Evolutionary conservation across 2,888 invertebrate species (phyloP).

Genomic region (Automeris io): DNA sequence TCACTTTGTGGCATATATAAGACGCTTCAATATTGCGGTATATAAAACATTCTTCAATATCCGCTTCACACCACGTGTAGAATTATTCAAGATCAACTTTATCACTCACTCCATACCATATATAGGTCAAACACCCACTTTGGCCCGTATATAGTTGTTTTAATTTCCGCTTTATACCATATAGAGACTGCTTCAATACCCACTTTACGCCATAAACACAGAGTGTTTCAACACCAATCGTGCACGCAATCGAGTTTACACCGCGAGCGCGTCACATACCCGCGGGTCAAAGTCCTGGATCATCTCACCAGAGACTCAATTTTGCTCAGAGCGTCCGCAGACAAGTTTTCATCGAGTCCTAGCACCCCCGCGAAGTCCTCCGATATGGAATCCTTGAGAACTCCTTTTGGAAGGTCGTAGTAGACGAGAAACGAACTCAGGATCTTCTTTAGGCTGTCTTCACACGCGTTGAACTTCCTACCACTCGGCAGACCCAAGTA

Average conservation of each 20-base stretch:
- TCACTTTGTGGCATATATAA: no score
- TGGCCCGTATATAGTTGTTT: no score
- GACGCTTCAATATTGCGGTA: no score
- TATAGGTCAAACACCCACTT: no score
- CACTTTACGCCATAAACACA: no score
- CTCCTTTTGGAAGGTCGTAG: constrained; percentile 74
- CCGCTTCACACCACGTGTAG: no score
- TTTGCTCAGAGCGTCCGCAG: constrained; percentile 34
- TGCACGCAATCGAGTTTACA: constrained; percentile 36
- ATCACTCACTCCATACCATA: no score
- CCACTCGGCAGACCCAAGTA: constrained; percentile 67
- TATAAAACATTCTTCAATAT: no score
- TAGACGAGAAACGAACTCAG: constrained; percentile 76
- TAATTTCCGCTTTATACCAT: no score
- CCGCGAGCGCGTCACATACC: constrained; percentile 37
- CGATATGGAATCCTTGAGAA: constrained; percentile 33
- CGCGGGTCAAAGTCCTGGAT: constrained; percentile 31
- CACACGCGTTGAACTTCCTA: constrained; percentile 36
- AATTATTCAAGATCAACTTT: no score
- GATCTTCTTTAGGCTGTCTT: constrained; percentile 48
- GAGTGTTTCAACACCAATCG: constrained; percentile 27
- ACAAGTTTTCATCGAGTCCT: constrained; percentile 25
- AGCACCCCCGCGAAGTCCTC: constrained; percentile 39
- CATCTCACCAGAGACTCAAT: constrained; percentile 39
- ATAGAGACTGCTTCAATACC: no score